Evolutionary conservation across 2,797 vertebrate species (phyloP).

Genomic region (Acanthiza pusilla): DNA sequence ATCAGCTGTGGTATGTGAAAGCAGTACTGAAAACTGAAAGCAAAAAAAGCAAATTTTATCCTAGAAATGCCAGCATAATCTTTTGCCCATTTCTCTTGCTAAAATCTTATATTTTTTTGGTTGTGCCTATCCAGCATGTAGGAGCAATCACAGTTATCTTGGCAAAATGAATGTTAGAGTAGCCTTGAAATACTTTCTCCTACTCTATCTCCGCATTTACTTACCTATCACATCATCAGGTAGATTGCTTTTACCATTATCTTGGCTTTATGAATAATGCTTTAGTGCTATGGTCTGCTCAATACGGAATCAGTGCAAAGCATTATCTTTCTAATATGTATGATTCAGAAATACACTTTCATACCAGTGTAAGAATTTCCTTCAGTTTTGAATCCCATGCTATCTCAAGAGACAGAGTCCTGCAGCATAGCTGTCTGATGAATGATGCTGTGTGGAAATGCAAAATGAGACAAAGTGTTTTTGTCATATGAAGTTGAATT

Average conservation of each 20-base stretch:
- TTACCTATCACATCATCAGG: slow-evolving; percentile 20
- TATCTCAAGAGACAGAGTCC: slow-evolving; percentile 2
- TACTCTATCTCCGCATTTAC: slow-evolving; percentile 2
- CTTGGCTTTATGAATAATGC: slow-evolving; percentile 22
- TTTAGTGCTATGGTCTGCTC: not conserved
- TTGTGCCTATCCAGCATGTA: not conserved
- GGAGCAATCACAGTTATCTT: slow-evolving; percentile 18
- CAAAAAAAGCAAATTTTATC: not conserved
- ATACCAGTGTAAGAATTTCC: not conserved
- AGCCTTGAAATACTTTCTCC: slow-evolving; percentile 35
- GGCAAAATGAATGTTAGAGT: slow-evolving; percentile 12
- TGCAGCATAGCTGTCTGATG: not conserved
- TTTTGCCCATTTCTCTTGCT: slow-evolving; percentile 24
- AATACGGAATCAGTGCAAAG: not conserved
- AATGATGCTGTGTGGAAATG: not conserved
- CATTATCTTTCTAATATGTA: not conserved
- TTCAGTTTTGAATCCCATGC: not conserved
- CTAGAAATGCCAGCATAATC: not conserved
- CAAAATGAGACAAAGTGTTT: not conserved
- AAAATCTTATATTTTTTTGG: slow-evolving; percentile 35
- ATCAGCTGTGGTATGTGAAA: not conserved
- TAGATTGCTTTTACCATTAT: slow-evolving; percentile 48
- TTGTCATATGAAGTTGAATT: not conserved
- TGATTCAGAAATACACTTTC: slow-evolving; percentile 21
- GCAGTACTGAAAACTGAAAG: not conserved